phyloP scores from a whole-genome alignment of 37 sponge, comb jelly and placozoan genomes.

The Beroe forskalii region DNA sequence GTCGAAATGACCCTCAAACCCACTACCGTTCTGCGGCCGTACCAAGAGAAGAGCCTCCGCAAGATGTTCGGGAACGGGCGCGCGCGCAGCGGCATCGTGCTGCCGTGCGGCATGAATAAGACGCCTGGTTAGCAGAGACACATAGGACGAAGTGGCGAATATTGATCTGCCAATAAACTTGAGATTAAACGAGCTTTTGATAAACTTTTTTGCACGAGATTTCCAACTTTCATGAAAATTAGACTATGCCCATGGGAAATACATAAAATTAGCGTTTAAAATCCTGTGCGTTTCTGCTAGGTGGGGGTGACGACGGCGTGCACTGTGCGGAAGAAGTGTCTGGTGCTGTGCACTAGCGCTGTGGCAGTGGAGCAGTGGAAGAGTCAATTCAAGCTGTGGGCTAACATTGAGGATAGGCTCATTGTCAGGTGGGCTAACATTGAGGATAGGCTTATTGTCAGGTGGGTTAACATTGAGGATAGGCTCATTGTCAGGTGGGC shows the following conservation, averaged over 20 bases:
- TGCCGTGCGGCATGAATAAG: conserved; percentile 98
- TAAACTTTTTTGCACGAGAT: too few species aligned
- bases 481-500: conserved; percentile 80
- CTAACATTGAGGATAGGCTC: conserved; percentile 37
- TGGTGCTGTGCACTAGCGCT: conserved; percentile 95
- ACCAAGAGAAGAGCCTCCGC: conserved; percentile 98
- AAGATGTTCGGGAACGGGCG: conserved; percentile 99
- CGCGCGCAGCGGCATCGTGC: conserved; percentile 93
- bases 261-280: too few species aligned
- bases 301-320: conserved; percentile 99
- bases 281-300: too few species aligned
- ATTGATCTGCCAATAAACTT: too few species aligned
- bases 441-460: too few species aligned
- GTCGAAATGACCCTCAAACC: conserved; percentile 94
- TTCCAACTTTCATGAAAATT: too few species aligned
- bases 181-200: too few species aligned
- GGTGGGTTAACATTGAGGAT: conserved; percentile 96
- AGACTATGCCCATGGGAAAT: too few species aligned
- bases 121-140: conserved; percentile 96
- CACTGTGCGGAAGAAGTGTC: conserved; percentile 86
- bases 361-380: conserved; percentile 99
- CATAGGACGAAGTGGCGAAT: too few species aligned
- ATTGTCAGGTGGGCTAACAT: conserved; percentile 18
- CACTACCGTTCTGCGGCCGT: conserved; percentile 91
- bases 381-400: conserved; percentile 74